A percentile compares a stretch with the other conserved stretches of the same genome.
Conservation (phyloP, 2,797 vertebrate species). For the Tinamus major region DNA sequence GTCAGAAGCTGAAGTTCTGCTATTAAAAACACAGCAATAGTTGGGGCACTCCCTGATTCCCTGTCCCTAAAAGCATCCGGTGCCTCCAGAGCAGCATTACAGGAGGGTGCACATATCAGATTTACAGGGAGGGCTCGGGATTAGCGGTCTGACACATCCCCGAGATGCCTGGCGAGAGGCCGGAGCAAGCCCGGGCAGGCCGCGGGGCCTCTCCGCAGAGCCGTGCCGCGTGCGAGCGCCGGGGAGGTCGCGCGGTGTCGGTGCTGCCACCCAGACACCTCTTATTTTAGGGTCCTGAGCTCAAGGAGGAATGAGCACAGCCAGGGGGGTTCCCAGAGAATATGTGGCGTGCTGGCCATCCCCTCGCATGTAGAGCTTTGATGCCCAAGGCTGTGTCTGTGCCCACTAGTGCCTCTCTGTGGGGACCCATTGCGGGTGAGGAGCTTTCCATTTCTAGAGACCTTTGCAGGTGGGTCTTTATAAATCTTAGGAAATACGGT, state of each 20-base stretch:
- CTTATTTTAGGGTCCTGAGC: conserved; percentile 26
- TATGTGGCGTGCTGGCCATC: no score
- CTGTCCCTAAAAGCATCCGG: background rate
- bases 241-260: background rate
- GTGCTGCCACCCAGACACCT: background rate
- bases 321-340: background rate
- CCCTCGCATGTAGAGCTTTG: background rate
- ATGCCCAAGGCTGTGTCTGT: rapidly evolving
- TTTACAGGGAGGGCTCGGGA: background rate
- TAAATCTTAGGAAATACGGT: background rate
- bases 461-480: background rate
- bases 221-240: background rate
- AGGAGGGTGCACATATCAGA: rapidly evolving
- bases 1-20: background rate
- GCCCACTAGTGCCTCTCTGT: background rate
- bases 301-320: background rate
- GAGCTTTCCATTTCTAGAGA: background rate
- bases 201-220: rapidly evolving
- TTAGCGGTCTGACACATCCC: background rate
- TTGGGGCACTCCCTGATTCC: background rate
- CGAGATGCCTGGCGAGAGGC: background rate
- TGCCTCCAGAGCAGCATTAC: background rate
- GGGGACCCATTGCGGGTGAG: background rate
- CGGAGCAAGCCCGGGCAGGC: background rate
- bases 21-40: background rate